Conservation (phyloP, 2,888 invertebrate genomes). For the Polyommatus iphigenia region DNA sequence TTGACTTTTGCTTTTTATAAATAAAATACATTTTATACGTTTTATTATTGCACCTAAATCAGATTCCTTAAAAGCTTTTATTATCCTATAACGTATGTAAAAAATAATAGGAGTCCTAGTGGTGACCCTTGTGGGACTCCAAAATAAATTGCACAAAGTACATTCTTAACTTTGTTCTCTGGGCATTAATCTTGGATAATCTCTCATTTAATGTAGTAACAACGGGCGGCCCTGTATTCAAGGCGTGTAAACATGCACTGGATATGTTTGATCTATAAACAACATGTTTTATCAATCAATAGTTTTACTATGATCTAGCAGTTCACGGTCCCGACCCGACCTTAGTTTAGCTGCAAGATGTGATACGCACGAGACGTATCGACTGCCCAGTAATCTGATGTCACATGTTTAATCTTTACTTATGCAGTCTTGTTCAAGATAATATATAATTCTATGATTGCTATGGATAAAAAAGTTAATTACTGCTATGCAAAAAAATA, state of each 20-base stretch:
- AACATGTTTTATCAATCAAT: conserved; percentile 20
- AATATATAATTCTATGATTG: not conserved
- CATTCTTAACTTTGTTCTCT: not conserved
- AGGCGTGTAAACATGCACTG: conserved; percentile 8
- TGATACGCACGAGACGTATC: conserved; percentile 4
- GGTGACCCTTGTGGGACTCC: not conserved
- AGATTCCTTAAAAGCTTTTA: not conserved
- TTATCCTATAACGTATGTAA: not conserved
- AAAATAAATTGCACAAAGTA: not conserved
- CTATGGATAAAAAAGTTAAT: not conserved
- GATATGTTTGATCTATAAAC: conserved; percentile 11
- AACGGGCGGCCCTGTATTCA: not conserved
- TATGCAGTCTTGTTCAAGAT: not conserved
- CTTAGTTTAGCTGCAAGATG: conserved; percentile 1
- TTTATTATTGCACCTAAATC: not conserved
- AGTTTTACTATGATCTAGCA: conserved; percentile 15
- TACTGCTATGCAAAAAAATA: not conserved
- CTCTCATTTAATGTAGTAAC: not conserved
- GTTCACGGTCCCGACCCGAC: conserved; percentile 24
- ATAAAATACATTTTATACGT: not conserved
- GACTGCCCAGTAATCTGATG: not conserved
- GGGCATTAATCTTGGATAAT: not conserved
- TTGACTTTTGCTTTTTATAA: not conserved
- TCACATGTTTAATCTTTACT: not conserved
- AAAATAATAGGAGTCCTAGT: not conserved